Conservation (phyloP, 2,888 invertebrate genomes). For the Catocala fraxini region DNA sequence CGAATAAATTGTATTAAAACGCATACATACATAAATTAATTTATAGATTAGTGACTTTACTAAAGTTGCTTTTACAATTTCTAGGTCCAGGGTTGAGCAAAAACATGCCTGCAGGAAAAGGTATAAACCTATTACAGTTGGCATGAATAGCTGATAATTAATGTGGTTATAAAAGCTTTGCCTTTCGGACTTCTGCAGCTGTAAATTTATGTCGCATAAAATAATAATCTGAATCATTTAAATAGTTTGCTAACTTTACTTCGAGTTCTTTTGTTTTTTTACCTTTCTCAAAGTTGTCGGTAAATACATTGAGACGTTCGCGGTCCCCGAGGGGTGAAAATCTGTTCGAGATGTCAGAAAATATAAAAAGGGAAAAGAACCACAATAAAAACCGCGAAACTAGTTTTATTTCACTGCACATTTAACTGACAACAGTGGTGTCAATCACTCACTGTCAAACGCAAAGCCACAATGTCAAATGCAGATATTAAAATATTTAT, state of each 20-base stretch:
- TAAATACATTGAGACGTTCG: conserved; percentile 14
- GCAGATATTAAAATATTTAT: too few species aligned
- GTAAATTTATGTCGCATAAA: neutral
- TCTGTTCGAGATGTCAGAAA: neutral
- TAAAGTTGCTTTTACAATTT: too few species aligned
- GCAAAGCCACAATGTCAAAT: neutral
- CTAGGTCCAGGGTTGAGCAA: too few species aligned
- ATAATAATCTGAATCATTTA: conserved; percentile 8
- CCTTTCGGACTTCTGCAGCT: too few species aligned
- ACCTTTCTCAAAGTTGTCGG: conserved; percentile 19
- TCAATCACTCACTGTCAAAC: conserved; percentile 8
- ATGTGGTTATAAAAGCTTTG: too few species aligned
- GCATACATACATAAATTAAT: too few species aligned
- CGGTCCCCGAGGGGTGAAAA: conserved; percentile 9
- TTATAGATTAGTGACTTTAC: too few species aligned
- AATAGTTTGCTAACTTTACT: conserved; percentile 7
- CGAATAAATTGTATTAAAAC: too few species aligned
- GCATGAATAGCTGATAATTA: too few species aligned
- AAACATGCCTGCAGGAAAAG: too few species aligned
- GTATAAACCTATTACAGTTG: too few species aligned
- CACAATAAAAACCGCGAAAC: conserved; percentile 1
- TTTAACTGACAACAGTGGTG: conserved; percentile 2
- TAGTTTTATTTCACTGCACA: conserved; percentile 10
- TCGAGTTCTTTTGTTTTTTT: conserved; percentile 8
- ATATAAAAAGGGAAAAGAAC: conserved; percentile 5